Conservation (phyloP, 2,888 invertebrate genomes). For the Amphipoea oculea region DNA sequence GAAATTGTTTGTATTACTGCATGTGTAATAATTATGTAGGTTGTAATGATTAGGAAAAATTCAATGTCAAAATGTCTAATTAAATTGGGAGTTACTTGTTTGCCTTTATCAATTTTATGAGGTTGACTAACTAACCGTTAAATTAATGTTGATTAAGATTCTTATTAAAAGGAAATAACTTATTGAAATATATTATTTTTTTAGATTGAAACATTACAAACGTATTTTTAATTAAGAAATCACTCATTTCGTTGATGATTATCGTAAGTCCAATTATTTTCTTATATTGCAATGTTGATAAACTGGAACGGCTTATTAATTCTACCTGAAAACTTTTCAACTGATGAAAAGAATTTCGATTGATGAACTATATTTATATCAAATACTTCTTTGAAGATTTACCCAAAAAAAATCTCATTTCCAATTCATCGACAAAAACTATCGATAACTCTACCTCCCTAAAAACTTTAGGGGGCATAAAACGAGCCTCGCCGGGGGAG, state of each 20-base stretch:
- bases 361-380: neutral
- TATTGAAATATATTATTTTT: neutral
- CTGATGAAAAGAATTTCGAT: neutral
- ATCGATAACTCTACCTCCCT: slow-evolving; percentile 63
- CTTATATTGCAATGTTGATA: neutral
- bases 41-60: neutral
- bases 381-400: neutral
- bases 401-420: neutral
- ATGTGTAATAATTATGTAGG: neutral
- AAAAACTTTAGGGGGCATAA: slow-evolving; percentile 66
- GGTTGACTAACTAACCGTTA: slow-evolving; percentile 28
- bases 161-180: neutral
- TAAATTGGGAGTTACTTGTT: neutral
- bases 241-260: neutral
- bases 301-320: neutral
- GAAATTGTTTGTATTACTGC: neutral
- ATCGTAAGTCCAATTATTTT: neutral
- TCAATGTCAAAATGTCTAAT: neutral
- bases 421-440: slow-evolving; percentile 30
- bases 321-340: neutral
- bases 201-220: neutral
- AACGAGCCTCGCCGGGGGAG: slow-evolving; percentile 68
- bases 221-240: neutral
- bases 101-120: neutral
- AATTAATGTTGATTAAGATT: slow-evolving; percentile 20